phyloP scores from a whole-genome alignment of 2,888 invertebrate genomes.

The Tanypteryx hageni region DNA sequence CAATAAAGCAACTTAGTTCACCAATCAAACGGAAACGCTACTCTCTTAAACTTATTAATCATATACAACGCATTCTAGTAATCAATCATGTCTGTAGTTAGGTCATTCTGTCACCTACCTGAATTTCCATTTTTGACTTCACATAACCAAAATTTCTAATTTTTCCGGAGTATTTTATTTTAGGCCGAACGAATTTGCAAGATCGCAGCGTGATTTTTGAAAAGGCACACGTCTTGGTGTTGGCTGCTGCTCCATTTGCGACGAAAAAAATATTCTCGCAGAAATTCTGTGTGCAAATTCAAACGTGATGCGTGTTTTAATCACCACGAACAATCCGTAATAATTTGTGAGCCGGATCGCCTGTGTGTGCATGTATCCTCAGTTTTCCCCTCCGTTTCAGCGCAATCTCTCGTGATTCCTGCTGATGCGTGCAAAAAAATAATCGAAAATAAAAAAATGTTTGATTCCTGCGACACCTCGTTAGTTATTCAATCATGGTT shows the following conservation, averaged over 20 bases:
- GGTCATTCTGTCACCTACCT: too few relatives aligned
- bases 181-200: too few relatives aligned
- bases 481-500: neutral
- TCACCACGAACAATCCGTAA: neutral
- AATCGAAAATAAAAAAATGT: neutral
- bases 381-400: neutral
- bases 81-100: too few relatives aligned
- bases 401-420: neutral
- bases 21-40: too few relatives aligned
- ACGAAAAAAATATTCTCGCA: neutral
- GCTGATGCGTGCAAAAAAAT: neutral
- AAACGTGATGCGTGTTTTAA: constrained; percentile 17
- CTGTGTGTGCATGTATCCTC: neutral
- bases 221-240: neutral
- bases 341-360: neutral
- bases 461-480: neutral
- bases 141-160: too few relatives aligned
- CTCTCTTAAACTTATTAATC: too few relatives aligned
- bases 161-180: too few relatives aligned
- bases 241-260: neutral
- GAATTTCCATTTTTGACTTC: too few relatives aligned
- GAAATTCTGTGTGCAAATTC: neutral
- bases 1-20: too few relatives aligned
- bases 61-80: too few relatives aligned
- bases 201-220: too few relatives aligned